Conservation (phyloP, 2,888 invertebrate genomes). For the Ditylenchus weischeri region DNA sequence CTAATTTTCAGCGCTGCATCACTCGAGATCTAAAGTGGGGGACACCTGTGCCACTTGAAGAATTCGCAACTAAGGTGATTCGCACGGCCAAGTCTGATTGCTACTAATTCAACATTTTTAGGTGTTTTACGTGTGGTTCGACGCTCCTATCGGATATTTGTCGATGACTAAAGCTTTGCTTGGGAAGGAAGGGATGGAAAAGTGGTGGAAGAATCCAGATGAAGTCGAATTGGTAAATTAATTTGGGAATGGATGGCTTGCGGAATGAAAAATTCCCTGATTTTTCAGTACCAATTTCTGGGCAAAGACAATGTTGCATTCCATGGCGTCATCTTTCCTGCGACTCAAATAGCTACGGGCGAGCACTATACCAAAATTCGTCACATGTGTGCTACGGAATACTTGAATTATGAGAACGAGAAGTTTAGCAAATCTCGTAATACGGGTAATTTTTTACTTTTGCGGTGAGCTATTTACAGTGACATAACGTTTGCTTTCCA, state of each 20-base stretch:
- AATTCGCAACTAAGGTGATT: slow-evolving; percentile 75
- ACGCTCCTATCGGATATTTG: slow-evolving; percentile 94
- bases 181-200: slow-evolving; percentile 74
- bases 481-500: too few species aligned
- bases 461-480: too few species aligned
- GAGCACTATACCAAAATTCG: slow-evolving; percentile 78
- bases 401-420: slow-evolving; percentile 94
- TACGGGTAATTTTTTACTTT: slow-evolving; percentile 63
- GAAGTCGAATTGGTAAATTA: slow-evolving; percentile 66
- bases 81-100: neutral
- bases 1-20: slow-evolving; percentile 71
- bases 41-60: slow-evolving; percentile 84
- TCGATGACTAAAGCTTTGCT: slow-evolving; percentile 85
- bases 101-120: slow-evolving; percentile 52
- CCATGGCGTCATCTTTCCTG: slow-evolving; percentile 93
- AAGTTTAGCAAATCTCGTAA: slow-evolving; percentile 74
- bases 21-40: slow-evolving; percentile 98
- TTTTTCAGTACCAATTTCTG: slow-evolving; percentile 80
- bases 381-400: slow-evolving; percentile 91
- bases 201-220: slow-evolving; percentile 78
- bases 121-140: slow-evolving; percentile 99
- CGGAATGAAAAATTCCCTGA: too few species aligned
- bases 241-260: too few species aligned
- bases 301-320: slow-evolving; percentile 99
- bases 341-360: slow-evolving; percentile 78